Percentiles rank a stretch among this genome's conserved stretches.
phyloP scores from a whole-genome alignment of 2,888 invertebrate genomes.

The Luperina testacea region DNA sequence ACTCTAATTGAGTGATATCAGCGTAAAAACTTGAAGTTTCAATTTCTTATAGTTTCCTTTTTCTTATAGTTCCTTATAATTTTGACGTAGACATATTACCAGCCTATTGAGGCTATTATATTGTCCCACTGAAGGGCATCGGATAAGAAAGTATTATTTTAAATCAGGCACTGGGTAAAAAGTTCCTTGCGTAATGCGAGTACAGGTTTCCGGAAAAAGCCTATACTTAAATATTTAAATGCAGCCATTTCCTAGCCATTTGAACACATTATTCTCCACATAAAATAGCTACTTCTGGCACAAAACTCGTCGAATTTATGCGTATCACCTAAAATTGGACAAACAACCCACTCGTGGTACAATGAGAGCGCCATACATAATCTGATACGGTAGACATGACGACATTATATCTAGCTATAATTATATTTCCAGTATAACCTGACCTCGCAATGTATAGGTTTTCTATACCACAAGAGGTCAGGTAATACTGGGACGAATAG shows the following conservation, averaged over 20 bases:
- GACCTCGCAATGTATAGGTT: not conserved
- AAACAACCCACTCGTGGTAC: conserved; percentile 12
- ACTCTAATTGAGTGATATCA: too few relatives aligned
- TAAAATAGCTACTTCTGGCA: not conserved
- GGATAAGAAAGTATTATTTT: not conserved
- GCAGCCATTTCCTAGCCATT: not conserved
- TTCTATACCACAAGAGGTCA: not conserved
- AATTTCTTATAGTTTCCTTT: too few relatives aligned
- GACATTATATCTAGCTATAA: not conserved
- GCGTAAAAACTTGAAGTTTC: not conserved
- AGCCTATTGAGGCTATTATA: too few relatives aligned
- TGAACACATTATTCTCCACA: not conserved
- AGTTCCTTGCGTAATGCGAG: too few relatives aligned
- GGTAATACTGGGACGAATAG: not conserved
- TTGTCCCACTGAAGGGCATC: too few relatives aligned
- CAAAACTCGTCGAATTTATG: conserved; percentile 15
- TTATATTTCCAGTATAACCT: not conserved
- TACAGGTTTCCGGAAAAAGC: not conserved
- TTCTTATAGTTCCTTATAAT: too few relatives aligned
- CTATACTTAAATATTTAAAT: not conserved
- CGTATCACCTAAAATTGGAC: conserved; percentile 23
- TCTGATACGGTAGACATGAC: not conserved
- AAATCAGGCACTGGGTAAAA: not conserved
- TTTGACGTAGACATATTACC: not conserved
- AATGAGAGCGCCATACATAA: conserved; percentile 21